Evolutionary conservation across 2,797 vertebrate genomes (phyloP).

Genomic region (Mormyrus hasselquistii): DNA sequence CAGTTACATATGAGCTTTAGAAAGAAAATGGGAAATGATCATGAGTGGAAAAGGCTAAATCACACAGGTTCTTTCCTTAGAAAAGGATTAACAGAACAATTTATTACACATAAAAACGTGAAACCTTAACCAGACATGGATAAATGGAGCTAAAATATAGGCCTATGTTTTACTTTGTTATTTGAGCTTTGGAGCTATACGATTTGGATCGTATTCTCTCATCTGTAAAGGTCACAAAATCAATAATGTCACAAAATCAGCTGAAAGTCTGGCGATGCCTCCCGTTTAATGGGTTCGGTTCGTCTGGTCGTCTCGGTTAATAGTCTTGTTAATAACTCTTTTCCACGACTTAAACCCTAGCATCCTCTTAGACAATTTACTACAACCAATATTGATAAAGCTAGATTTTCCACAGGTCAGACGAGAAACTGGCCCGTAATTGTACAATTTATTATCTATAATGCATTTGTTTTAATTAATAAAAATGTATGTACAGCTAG

Average conservation of each 20-base stretch:
- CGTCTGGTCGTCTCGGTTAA: background rate
- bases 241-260: background rate
- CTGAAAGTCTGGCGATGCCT: background rate
- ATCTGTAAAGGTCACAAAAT: constrained; percentile 5
- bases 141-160: background rate
- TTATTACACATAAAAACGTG: background rate
- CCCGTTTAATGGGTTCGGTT: background rate
- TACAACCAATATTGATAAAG: background rate
- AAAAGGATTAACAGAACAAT: background rate
- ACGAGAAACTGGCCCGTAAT: background rate
- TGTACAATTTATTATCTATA: background rate
- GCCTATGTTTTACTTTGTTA: background rate
- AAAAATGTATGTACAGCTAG: background rate
- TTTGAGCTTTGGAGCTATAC: background rate
- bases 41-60: background rate
- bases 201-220: background rate
- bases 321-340: background rate
- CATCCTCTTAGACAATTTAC: background rate
- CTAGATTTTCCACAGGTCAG: background rate
- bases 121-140: background rate
- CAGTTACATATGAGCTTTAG: background rate
- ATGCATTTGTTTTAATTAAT: background rate
- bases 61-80: background rate
- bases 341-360: background rate
- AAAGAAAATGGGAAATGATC: background rate